phyloP scores from a whole-genome alignment of 2,113 vertebrate genomes.

The Reinhardtius hippoglossoides region DNA sequence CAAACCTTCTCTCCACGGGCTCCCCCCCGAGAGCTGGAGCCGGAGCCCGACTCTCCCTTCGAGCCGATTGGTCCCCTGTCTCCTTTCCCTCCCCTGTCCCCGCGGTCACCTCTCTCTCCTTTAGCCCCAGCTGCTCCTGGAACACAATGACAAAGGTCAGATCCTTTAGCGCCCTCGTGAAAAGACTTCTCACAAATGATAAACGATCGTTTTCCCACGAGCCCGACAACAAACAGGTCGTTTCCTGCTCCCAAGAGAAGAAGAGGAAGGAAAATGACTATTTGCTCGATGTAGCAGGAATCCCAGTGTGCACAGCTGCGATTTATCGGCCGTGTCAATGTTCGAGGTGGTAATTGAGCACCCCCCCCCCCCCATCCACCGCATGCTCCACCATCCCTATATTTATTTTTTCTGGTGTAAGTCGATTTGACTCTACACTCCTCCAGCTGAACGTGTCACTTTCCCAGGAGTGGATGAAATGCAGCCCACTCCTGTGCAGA shows the following conservation, averaged over 20 bases:
- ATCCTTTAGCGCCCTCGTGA: constrained; percentile 37
- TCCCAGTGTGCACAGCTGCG: background rate
- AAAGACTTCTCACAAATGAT: constrained; percentile 54
- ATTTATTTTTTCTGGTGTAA: constrained; percentile 18
- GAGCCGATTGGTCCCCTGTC: constrained; percentile 78
- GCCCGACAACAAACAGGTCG: constrained; percentile 20
- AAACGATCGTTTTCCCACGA: constrained; percentile 27
- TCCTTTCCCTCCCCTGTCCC: constrained; percentile 83
- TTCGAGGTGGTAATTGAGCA: background rate
- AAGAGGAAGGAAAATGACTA: background rate
- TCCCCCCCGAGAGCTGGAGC: constrained; percentile 52
- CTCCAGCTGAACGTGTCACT: background rate
- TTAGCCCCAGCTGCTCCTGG: constrained; percentile 52
- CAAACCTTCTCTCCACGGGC: constrained; percentile 85
- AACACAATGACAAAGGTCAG: constrained; percentile 20
- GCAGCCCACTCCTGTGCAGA: background rate
- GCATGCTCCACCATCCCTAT: constrained; percentile 16
- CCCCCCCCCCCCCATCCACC: background rate
- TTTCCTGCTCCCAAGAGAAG: constrained; percentile 32
- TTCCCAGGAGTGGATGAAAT: constrained; percentile 20
- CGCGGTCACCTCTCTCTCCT: constrained; percentile 83
- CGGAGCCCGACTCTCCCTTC: constrained; percentile 81
- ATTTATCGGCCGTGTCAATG: constrained; percentile 11
- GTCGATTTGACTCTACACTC: constrained; percentile 1
- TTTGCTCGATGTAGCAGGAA: constrained; percentile 7